Conservation (phyloP, 2,113 vertebrate genomes). For the Antigone vipio region DNA sequence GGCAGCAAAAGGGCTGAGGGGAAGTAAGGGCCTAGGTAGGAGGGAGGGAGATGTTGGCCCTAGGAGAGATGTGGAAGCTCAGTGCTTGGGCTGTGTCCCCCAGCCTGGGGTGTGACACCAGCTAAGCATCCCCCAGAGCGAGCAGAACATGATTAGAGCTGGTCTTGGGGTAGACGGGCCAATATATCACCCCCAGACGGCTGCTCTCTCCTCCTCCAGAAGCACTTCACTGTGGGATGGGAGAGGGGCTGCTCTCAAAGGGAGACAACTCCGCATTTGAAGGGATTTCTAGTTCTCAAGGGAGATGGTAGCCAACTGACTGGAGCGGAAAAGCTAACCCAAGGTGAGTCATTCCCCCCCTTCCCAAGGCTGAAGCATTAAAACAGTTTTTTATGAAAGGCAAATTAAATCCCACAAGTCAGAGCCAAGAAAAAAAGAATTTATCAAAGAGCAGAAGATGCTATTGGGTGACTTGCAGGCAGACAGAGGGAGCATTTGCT, state of each 20-base stretch:
- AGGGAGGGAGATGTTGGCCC: neutral
- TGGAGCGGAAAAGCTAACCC: neutral
- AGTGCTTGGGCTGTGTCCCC: neutral
- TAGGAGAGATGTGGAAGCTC: neutral
- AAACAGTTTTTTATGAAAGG: neutral
- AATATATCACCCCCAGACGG: rapidly evolving
- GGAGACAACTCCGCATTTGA: neutral
- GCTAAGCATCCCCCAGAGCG: neutral
- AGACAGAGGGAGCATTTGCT: constrained; percentile 30
- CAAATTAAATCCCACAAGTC: constrained; percentile 47
- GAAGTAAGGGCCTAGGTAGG: neutral
- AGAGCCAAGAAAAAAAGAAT: neutral
- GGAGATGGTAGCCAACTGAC: neutral
- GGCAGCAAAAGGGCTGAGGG: neutral
- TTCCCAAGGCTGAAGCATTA: neutral
- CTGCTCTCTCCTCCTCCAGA: neutral
- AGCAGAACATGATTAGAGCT: neutral
- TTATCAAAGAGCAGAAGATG: constrained; percentile 18
- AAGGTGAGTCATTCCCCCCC: neutral
- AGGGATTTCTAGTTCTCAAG: neutral
- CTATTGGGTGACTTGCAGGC: neutral
- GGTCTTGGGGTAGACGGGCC: neutral
- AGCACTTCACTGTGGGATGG: neutral
- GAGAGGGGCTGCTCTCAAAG: neutral
- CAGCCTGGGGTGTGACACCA: rapidly evolving